A percentile compares a stretch with the other conserved stretches of the same genome.
These are phyloP conservation scores for Netta rufina DNA, from an alignment of 2,797 vertebrate species.

Conservation along the genomic window DNA sequence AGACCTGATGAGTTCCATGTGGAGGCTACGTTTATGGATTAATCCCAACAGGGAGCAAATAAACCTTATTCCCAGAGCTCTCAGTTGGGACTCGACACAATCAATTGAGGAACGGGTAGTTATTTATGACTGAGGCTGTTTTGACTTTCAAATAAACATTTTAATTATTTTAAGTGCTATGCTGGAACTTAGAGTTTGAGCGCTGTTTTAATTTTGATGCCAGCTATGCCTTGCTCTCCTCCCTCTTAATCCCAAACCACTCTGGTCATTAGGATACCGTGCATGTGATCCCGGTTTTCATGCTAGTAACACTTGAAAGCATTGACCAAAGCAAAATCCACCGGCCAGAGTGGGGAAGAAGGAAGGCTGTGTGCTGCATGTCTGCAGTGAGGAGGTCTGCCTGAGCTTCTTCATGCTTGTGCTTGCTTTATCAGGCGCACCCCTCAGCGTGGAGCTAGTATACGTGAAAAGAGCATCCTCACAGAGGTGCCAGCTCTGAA, in stretches of 20 bases:
- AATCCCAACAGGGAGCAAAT: constrained; percentile 78
- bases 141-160: constrained; percentile 74
- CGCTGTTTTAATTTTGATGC: not conserved
- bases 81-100: not conserved
- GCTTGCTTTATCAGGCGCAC: not conserved
- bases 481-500: not conserved
- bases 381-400: not conserved
- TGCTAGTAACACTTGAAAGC: not conserved
- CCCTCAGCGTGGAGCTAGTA: rapidly evolving
- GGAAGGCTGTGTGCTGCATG: not conserved
- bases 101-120: constrained; percentile 56
- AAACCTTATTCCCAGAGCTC: constrained; percentile 69
- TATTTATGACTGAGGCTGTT: constrained; percentile 66
- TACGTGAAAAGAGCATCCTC: not conserved
- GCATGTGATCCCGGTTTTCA: constrained; percentile 2
- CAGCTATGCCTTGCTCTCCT: not conserved
- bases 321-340: not conserved
- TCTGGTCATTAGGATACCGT: not conserved
- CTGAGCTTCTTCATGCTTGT: not conserved
- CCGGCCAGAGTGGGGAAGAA: not conserved
- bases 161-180: constrained; percentile 76
- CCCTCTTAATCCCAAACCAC: constrained; percentile 32
- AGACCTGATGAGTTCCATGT: constrained; percentile 71
- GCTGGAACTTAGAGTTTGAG: constrained; percentile 9
- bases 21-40: constrained; percentile 76